Conservation (phyloP, 2,888 invertebrate species). For the Caenorhabditis wallacei region DNA sequence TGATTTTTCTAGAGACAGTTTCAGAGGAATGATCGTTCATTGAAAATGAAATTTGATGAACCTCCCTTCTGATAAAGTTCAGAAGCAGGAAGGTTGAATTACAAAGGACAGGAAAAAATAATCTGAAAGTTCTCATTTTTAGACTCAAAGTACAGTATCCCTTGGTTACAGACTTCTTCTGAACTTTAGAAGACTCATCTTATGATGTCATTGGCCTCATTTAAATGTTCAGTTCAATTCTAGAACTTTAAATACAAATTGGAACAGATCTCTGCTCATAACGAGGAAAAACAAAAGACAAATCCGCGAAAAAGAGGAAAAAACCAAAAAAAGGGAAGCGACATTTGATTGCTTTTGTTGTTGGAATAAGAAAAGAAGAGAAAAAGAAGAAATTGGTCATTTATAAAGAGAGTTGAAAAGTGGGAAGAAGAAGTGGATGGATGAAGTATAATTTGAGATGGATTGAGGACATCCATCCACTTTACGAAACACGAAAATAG, state of each 20-base stretch:
- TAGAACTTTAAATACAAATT: not conserved
- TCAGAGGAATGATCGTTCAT: not conserved
- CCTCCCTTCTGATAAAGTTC: too few relatives aligned
- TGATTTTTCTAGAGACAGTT: not conserved
- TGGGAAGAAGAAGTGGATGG: constrained; percentile 27
- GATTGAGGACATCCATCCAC: constrained; percentile 38
- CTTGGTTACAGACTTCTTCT: too few relatives aligned
- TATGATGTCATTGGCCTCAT: too few relatives aligned
- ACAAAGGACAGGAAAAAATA: too few relatives aligned
- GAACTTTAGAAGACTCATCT: too few relatives aligned
- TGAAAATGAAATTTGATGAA: not conserved
- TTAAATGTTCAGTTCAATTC: too few relatives aligned
- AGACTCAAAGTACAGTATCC: too few relatives aligned
- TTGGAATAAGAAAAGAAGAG: constrained; percentile 11
- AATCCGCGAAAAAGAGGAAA: not conserved
- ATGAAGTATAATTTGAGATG: constrained; percentile 47
- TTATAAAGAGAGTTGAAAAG: constrained; percentile 25
- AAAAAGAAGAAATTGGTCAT: constrained; percentile 29
- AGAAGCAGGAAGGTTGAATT: too few relatives aligned
- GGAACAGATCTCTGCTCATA: constrained; percentile 12
- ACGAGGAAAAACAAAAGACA: constrained; percentile 3
- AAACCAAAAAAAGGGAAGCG: constrained; percentile 13
- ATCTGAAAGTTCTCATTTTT: too few relatives aligned
- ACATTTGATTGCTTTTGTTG: constrained; percentile 32
- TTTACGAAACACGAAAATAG: constrained; percentile 27